A percentile compares a stretch with the other conserved stretches of the same genome.
These are phyloP conservation scores for Volucella inanis DNA, from an alignment of 2,888 invertebrate genomes.

Conservation along the genomic window DNA sequence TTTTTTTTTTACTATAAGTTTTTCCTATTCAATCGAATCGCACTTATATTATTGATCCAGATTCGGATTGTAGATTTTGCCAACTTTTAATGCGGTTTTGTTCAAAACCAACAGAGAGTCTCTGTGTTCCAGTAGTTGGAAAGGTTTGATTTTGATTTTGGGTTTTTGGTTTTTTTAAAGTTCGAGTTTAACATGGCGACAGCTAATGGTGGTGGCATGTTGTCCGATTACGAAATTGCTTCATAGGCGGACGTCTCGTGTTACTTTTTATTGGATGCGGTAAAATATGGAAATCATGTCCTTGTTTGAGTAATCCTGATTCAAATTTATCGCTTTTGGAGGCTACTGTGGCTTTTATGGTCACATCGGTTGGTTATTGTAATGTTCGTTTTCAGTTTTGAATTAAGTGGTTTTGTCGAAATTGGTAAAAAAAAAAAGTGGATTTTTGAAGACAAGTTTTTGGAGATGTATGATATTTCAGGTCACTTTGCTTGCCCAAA, in stretches of 20 bases:
- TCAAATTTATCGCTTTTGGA: constrained; percentile 9
- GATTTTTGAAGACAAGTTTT: no score
- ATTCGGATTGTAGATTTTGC: constrained; percentile 52
- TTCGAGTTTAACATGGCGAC: constrained; percentile 22
- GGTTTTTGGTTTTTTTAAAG: constrained; percentile 15
- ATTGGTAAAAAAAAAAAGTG: no score
- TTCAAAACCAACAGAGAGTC: constrained; percentile 31
- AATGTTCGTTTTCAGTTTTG: no score
- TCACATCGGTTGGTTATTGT: no score
- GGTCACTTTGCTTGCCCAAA: no score
- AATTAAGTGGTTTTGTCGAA: no score
- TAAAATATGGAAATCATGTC: neutral
- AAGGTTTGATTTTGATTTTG: constrained; percentile 52
- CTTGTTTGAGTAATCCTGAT: neutral
- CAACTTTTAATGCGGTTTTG: constrained; percentile 58
- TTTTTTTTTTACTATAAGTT: neutral
- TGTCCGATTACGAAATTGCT: constrained; percentile 25
- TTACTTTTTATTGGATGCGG: neutral
- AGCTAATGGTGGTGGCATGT: neutral
- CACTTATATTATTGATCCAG: constrained; percentile 64
- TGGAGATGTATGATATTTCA: no score
- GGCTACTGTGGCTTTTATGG: no score
- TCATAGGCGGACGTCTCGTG: no score
- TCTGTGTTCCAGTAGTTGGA: constrained; percentile 21
- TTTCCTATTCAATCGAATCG: constrained; percentile 54